phyloP scores from a whole-genome alignment of 1,140 invertebrate genomes.

The Ericerus pela region DNA sequence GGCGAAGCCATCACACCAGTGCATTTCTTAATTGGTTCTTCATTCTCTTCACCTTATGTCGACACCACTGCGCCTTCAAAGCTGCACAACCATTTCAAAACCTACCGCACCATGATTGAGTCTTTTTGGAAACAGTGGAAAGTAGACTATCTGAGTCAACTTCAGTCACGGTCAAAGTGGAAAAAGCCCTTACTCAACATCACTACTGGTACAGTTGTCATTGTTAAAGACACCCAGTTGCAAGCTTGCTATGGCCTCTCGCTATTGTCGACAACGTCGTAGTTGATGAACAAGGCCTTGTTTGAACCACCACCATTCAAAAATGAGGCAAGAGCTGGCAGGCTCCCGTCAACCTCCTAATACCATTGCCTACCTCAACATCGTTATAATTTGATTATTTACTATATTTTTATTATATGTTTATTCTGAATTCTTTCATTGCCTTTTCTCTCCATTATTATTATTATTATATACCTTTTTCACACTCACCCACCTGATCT shows the following conservation, averaged over 20 bases:
- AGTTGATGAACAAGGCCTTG: too few relatives aligned
- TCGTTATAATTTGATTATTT: too few relatives aligned
- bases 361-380: too few relatives aligned
- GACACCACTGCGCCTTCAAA: conserved; percentile 3
- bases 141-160: conserved; percentile 22
- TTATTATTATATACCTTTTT: too few relatives aligned
- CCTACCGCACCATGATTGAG: conserved; percentile 16
- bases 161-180: conserved; percentile 22
- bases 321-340: too few relatives aligned
- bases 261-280: neutral
- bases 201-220: neutral
- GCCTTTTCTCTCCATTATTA: too few relatives aligned
- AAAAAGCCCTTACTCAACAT: neutral
- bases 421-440: too few relatives aligned
- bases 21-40: conserved; percentile 26
- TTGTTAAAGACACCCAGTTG: neutral
- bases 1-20: conserved; percentile 20
- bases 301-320: too few relatives aligned
- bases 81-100: conserved; percentile 16
- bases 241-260: neutral
- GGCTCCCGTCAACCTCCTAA: too few relatives aligned
- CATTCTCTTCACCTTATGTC: too few relatives aligned
- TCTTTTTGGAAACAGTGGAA: conserved; percentile 25
- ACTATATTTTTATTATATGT: too few relatives aligned
- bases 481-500: too few relatives aligned